Percentiles rank a stretch among this genome's conserved stretches.
phyloP scores from a whole-genome alignment of 2,888 invertebrate species.

The Drosophila prostipennis region DNA sequence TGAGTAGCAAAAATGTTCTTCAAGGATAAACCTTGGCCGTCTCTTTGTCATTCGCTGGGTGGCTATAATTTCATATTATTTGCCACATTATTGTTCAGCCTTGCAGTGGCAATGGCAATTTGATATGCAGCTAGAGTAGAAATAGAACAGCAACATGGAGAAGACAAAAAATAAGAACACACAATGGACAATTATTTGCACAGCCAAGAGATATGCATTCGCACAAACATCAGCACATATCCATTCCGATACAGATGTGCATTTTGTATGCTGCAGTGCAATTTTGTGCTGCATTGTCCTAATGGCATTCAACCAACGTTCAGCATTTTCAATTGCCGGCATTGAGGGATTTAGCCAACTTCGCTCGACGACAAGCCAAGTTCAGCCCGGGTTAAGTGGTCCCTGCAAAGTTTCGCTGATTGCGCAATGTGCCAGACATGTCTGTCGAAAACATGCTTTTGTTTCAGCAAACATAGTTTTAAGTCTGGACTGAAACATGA shows the following conservation, averaged over 20 bases:
- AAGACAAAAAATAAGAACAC: slow-evolving; percentile 27
- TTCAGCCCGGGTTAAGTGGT: slow-evolving; percentile 43
- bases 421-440: slow-evolving; percentile 37
- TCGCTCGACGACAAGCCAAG: slow-evolving; percentile 22
- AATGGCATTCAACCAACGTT: slow-evolving; percentile 57
- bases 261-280: slow-evolving; percentile 50
- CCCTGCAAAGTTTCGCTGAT: slow-evolving; percentile 36
- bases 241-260: slow-evolving; percentile 9
- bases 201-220: slow-evolving; percentile 9
- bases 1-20: slow-evolving; percentile 2
- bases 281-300: slow-evolving; percentile 68
- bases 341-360: slow-evolving; percentile 46
- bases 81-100: slow-evolving; percentile 34
- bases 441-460: slow-evolving; percentile 2
- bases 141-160: slow-evolving; percentile 24
- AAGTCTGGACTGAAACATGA: background rate
- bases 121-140: slow-evolving; percentile 55
- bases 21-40: slow-evolving; percentile 15
- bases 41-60: slow-evolving; percentile 44
- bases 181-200: slow-evolving; percentile 63
- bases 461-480: background rate
- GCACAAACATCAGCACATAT: slow-evolving; percentile 4
- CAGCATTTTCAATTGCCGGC: slow-evolving; percentile 55
- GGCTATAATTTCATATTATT: slow-evolving; percentile 48
- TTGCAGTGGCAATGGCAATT: slow-evolving; percentile 52